phyloP scores from a whole-genome alignment of 2,888 invertebrate genomes.

The Gandaritis pyraliata region DNA sequence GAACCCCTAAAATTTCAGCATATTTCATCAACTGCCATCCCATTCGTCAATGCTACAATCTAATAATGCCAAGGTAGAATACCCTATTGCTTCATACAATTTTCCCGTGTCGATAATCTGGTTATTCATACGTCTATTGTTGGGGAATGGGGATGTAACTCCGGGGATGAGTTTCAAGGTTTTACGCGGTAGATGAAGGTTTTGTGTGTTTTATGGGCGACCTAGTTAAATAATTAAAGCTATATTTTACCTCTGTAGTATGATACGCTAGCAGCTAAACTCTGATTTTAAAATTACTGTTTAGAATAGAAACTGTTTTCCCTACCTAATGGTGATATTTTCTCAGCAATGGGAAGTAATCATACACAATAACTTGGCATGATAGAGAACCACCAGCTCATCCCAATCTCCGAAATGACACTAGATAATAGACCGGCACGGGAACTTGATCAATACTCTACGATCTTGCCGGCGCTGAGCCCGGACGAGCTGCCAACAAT shows the following conservation, averaged over 20 bases:
- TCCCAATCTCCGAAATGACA: too few species aligned
- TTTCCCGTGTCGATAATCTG: conserved; percentile 34
- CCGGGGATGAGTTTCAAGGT: conserved; percentile 15
- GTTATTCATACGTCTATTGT: conserved; percentile 36
- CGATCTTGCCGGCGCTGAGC: too few species aligned
- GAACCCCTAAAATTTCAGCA: conserved; percentile 8
- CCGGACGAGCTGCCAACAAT: too few species aligned
- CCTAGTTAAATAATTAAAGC: conserved; percentile 5
- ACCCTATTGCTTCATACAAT: conserved; percentile 32
- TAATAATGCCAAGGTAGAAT: conserved; percentile 30
- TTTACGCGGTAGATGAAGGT: conserved; percentile 7
- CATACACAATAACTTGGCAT: too few species aligned
- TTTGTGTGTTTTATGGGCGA: conserved; percentile 7
- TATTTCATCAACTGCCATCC: conserved; percentile 28
- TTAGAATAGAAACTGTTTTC: too few species aligned
- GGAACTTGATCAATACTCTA: too few species aligned
- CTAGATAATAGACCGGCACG: too few species aligned
- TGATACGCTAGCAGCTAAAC: not conserved
- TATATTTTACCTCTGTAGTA: not conserved
- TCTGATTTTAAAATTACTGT: too few species aligned
- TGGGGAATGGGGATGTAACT: conserved; percentile 25
- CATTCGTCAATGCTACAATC: conserved; percentile 35
- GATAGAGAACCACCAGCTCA: too few species aligned
- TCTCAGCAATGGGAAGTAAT: too few species aligned
- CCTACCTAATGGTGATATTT: too few species aligned